Evolutionary conservation across 2,113 vertebrate species (phyloP).

Genomic region (Dermatemys mawii): DNA sequence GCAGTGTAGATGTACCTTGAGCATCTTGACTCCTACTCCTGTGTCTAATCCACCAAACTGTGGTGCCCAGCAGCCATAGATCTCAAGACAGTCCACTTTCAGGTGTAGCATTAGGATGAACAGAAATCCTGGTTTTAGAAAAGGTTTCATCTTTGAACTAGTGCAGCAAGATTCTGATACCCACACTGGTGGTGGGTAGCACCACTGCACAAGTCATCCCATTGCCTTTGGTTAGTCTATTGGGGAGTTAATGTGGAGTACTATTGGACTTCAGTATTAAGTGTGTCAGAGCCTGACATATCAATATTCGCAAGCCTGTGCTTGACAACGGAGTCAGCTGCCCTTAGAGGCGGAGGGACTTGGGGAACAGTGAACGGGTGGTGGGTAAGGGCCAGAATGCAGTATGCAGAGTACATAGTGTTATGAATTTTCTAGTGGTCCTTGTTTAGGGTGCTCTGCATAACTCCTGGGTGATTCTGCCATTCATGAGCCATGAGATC

Average conservation of each 20-base stretch:
- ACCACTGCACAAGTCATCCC: background rate
- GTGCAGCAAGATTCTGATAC: background rate
- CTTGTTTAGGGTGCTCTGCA: too few relatives aligned
- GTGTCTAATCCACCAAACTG: background rate
- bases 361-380: background rate
- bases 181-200: background rate
- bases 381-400: background rate
- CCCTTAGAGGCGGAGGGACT: background rate
- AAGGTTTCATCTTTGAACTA: background rate
- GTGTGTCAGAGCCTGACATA: background rate
- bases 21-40: background rate
- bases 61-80: background rate
- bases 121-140: background rate
- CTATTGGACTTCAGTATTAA: background rate
- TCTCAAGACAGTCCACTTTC: background rate
- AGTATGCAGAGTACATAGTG: background rate
- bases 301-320: background rate
- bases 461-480: background rate
- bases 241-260: background rate
- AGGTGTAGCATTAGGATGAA: background rate
- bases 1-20: background rate
- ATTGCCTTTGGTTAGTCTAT: background rate
- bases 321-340: background rate
- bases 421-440: background rate
- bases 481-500: background rate